Evolutionary conservation across 2,888 invertebrate species (phyloP).

Genomic region (Lasius platythorax): DNA sequence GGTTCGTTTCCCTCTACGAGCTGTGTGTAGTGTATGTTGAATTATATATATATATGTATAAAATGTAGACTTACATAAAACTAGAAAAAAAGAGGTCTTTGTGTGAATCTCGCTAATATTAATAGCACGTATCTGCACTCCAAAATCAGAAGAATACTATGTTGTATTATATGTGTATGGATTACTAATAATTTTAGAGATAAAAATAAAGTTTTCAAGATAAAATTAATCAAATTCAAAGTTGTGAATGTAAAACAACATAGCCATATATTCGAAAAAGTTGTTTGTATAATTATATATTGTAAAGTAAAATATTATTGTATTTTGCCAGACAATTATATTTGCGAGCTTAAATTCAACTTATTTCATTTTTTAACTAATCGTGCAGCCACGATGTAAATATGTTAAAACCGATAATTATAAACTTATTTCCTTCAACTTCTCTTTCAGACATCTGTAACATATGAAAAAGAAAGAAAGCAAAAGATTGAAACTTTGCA

Average conservation of each 20-base stretch:
- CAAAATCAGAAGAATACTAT: not conserved
- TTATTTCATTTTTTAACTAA: not conserved
- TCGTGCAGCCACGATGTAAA: not conserved
- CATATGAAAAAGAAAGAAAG: not conserved
- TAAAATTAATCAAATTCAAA: not conserved
- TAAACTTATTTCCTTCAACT: not conserved
- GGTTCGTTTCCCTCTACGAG: constrained; percentile 32
- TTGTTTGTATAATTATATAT: not conserved
- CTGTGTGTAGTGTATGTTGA: not conserved
- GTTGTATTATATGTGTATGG: not conserved
- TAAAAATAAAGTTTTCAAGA: not conserved
- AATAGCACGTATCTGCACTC: not conserved
- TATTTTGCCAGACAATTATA: not conserved
- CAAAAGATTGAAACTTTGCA: not conserved
- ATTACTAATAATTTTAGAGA: not conserved
- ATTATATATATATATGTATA: not conserved
- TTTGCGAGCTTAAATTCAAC: not conserved
- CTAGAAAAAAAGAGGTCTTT: not conserved
- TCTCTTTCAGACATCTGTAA: not conserved
- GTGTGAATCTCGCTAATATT: not conserved
- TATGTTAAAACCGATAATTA: not conserved
- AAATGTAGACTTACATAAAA: not conserved
- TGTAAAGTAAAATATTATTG: not conserved
- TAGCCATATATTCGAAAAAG: not conserved
- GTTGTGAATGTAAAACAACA: not conserved